These are phyloP conservation scores for Hormaphis cornu DNA, from an alignment of 1,140 invertebrate genomes.

Conservation along the genomic window DNA sequence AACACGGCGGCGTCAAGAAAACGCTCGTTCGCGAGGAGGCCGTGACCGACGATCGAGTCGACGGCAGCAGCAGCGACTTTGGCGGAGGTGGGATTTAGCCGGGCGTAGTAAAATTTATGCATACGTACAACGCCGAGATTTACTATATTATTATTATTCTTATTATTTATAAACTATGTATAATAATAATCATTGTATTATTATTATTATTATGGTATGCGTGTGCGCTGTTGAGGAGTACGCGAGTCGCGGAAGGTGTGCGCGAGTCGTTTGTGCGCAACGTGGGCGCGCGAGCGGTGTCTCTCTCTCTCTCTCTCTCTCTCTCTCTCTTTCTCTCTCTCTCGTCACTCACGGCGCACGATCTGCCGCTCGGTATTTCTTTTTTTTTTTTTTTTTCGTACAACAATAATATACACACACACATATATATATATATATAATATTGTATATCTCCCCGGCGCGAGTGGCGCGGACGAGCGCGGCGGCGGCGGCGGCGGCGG, in stretches of 20 bases:
- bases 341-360: constrained; percentile 20
- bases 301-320: background rate
- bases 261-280: constrained; percentile 24
- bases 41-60: background rate
- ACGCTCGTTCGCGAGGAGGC: background rate
- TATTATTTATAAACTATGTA: too few species aligned
- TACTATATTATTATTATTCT: constrained; percentile 6
- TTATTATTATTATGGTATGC: background rate
- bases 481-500: background rate
- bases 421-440: too few species aligned
- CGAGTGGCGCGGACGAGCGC: background rate
- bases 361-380: constrained; percentile 15
- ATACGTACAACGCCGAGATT: constrained; percentile 27
- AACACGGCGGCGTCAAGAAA: too few species aligned
- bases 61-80: too few species aligned
- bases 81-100: background rate
- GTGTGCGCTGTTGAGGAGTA: background rate
- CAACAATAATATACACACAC: too few species aligned
- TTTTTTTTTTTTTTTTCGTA: too few species aligned
- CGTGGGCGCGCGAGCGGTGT: background rate
- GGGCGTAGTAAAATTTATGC: constrained; percentile 29
- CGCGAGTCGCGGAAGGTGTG: constrained; percentile 20
- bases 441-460: background rate
- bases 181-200: too few species aligned
- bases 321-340: background rate